Evolutionary conservation across 1,140 invertebrate genomes (phyloP), one percentile per base, ranked within the genome.

Genomic region (Lordiphosa clarofinis): DNA sequence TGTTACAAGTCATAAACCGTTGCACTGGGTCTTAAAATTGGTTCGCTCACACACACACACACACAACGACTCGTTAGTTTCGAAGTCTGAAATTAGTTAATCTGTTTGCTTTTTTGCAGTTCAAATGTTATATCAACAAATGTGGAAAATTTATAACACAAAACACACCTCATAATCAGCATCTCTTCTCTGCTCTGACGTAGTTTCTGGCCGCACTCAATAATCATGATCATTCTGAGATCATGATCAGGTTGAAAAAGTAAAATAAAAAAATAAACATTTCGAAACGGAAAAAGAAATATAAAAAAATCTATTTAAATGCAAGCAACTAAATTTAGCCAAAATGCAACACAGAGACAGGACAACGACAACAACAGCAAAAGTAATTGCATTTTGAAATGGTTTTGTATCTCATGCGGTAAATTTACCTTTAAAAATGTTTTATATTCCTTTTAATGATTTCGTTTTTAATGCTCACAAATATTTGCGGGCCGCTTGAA

Each of bases 341-440:
- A 67, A 24, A 13, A 47, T 46, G 43, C 43, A 46, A 46, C 43
- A 64, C 46, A 64, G 35, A 40, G 64, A 55, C 55, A 42, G 39
- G 40, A 50, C 19, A 19, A 19, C 19, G 40, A 50, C 19, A 19
- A 19, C 19, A 19, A 70, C 70, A 57, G 52, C 64, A 59, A 44
- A 73, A 69, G 69, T 62, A 69, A 78, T 71, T 82, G 72, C 72
- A 81, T 74, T 74, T 74, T 74, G 60, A 65, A 79, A 64, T 70
- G 47, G 44, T 54, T 49, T 58, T 59, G 39, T 39, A 62, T 42
- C 37, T 38, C 49, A 81, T 70, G 60, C 60, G 57, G 67, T 69
- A 68, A 76, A 82, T 76, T 81, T 81, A 81, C 76, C 76, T 82
- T 84, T 72, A 64, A 82, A 78, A 79, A 73, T 52, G 66, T 72